Base-by-base conservation (phyloP, 2,888 invertebrate species). In the Cloeon dipterum region DNA sequence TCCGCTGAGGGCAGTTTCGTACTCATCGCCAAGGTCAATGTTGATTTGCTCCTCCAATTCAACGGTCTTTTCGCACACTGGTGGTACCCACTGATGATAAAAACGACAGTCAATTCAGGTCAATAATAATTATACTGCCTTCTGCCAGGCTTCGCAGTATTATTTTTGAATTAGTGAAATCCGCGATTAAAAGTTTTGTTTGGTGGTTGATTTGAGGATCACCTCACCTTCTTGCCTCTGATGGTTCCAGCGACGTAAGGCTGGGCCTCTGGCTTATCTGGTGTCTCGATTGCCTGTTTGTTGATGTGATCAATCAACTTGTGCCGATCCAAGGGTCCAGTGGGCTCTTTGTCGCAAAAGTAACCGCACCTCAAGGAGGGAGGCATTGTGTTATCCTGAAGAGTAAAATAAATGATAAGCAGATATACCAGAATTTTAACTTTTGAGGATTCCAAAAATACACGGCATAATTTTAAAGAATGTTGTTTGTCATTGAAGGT, bases 241-340 rank as follows among this genome's bases (percentile, higher is more conserved):
- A 89, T 68, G 40, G 76, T 74, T 42, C 93, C 93, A 46, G 89
- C 68, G 23, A 88, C 79, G 56, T 70, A 98, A 8, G 94, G 93
- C 58, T 94, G 89, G 41, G 76, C 63, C 58, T 98, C 96, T 3
- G 94, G 94, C 68, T 79, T 72, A 62, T 99, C 98, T 35, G 94
- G 93, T 40, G 96, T 91, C 60, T 91, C 91, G 48, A 89, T 63
- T n/a, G 96, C 96, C 56, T 93, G 86, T 59, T 93, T 93, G 59
- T 96, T 94, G 50, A 94, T 85, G 61, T 88, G 91, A 54, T 91
- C 86, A 52, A 94, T 82, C 37, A 94, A 65, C 56, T 89, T 82
- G 61, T 93, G 89, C 41, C 96, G 72, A 62, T 93, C 81, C 49
- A 93, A 67, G 13, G 94, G 93, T 32, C 98, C 98, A 17, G 98